Evolutionary conservation across 2,888 invertebrate species (phyloP).

Genomic region (Sinodicranocentrus sp.): DNA sequence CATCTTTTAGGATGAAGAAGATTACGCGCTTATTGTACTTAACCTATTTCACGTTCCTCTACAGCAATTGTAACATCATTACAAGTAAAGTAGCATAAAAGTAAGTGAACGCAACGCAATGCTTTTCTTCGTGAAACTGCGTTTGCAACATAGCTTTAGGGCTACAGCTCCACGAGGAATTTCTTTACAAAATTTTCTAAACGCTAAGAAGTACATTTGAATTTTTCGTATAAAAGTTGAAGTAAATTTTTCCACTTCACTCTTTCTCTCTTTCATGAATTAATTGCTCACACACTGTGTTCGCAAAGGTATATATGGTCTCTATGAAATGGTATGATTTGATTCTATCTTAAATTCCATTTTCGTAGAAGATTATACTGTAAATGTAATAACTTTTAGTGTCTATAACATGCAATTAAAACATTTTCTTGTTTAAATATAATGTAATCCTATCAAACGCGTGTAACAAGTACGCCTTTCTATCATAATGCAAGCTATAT

Average conservation of each 20-base stretch:
- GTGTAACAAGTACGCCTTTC: background rate
- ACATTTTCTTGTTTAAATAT: background rate
- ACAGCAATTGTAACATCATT: conserved; percentile 11
- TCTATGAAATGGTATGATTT: background rate
- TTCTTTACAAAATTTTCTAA: background rate
- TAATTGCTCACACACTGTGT: background rate
- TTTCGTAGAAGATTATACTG: background rate
- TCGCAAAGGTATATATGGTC: background rate
- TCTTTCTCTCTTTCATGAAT: conserved; percentile 7
- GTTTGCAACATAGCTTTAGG: background rate
- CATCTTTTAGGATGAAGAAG: too few species aligned
- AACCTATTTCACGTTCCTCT: conserved; percentile 66
- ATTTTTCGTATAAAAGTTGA: background rate
- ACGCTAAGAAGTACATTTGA: background rate
- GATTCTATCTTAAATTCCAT: background rate
- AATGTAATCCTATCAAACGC: background rate
- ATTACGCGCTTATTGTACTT: conserved; percentile 33
- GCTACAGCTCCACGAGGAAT: background rate
- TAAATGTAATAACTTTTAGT: background rate
- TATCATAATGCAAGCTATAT: too few species aligned
- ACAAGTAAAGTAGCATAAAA: background rate
- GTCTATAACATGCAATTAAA: background rate
- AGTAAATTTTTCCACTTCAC: conserved; percentile 8
- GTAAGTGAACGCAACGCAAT: background rate
- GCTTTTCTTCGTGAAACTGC: background rate